Evolutionary conservation across 2,888 invertebrate species (phyloP).

Genomic region (Minunthozetes semirufus): DNA sequence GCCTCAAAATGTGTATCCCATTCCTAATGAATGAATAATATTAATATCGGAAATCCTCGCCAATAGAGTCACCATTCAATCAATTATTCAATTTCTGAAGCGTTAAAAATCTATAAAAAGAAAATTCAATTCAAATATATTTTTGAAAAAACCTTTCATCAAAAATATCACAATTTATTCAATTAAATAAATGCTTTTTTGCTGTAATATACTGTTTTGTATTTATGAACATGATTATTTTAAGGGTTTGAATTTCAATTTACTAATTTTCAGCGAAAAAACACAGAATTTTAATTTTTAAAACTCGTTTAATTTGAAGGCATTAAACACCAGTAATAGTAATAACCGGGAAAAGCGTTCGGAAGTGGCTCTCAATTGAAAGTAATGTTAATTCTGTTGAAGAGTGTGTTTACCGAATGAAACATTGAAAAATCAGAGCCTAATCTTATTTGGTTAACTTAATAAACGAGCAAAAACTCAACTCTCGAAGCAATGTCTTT

Average conservation of each 20-base stretch:
- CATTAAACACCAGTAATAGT: background rate
- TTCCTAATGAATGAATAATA: conserved; percentile 11
- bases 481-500: conserved; percentile 11
- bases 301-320: too few relatives aligned
- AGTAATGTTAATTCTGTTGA: background rate
- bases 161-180: too few relatives aligned
- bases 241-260: too few relatives aligned
- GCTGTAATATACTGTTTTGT: too few relatives aligned
- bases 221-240: too few relatives aligned
- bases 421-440: conserved; percentile 9
- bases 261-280: too few relatives aligned
- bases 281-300: too few relatives aligned
- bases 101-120: too few relatives aligned
- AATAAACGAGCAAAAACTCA: background rate
- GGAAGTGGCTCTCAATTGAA: background rate
- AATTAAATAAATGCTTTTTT: too few relatives aligned
- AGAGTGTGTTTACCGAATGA: background rate
- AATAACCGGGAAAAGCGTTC: background rate
- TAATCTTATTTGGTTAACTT: conserved; percentile 19
- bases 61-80: background rate
- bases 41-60: background rate
- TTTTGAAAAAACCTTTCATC: too few relatives aligned
- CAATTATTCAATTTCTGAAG: too few relatives aligned
- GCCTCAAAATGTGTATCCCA: background rate
- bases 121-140: too few relatives aligned